Conservation (phyloP, 2,888 invertebrate species). For the Ferdinandea cuprea region DNA sequence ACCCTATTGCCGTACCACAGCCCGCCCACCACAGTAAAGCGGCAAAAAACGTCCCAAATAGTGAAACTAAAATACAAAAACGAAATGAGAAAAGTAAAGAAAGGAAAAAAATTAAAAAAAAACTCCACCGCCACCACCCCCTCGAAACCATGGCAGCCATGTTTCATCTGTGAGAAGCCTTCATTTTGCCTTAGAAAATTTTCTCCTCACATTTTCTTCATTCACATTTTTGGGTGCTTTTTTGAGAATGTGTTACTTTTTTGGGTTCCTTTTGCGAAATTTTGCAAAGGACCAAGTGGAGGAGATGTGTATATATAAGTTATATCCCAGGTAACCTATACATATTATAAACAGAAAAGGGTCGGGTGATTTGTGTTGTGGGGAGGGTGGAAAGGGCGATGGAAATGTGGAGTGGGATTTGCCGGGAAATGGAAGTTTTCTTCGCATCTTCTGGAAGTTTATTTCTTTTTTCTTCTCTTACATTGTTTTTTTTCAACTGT, state of each 20-base stretch:
- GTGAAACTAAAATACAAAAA: conserved; percentile 24
- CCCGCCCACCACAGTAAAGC: neutral
- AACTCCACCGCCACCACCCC: conserved; percentile 18
- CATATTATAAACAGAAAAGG: too few species aligned
- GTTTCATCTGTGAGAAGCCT: conserved; percentile 39
- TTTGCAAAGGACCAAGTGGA: neutral
- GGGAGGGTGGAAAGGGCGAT: neutral
- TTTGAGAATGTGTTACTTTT: conserved; percentile 9
- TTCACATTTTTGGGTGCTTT: conserved; percentile 17
- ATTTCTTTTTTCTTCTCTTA: neutral
- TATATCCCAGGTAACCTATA: neutral
- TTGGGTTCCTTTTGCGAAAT: conserved; percentile 1
- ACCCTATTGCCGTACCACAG: conserved; percentile 15
- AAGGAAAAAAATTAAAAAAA: neutral
- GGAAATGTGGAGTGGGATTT: neutral
- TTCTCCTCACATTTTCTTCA: conserved; percentile 37
- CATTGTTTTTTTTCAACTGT: too few species aligned
- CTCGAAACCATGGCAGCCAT: conserved; percentile 61
- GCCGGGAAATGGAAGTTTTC: conserved; percentile 20
- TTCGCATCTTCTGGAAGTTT: conserved; percentile 2
- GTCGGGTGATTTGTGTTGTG: too few species aligned
- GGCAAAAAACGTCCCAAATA: conserved; percentile 34
- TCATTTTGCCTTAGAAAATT: conserved; percentile 48
- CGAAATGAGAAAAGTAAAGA: too few species aligned
- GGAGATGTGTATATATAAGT: neutral